phyloP scores from a whole-genome alignment of 1,140 invertebrate genomes.

The Drosophila repletoides region DNA sequence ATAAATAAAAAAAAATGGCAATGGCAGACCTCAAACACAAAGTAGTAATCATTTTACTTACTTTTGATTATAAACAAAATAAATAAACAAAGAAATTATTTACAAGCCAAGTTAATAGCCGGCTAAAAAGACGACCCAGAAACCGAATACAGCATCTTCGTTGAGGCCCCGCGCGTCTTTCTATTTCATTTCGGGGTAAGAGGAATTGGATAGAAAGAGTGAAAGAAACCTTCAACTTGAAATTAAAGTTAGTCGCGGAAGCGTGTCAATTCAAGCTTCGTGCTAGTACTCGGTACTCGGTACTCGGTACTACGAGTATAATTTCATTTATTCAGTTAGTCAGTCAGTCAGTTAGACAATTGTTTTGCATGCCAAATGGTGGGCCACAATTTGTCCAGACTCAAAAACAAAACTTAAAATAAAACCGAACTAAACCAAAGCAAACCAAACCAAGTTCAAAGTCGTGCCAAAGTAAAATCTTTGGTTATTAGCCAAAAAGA shows the following conservation, averaged over 20 bases:
- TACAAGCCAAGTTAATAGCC: constrained; percentile 35
- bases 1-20: constrained; percentile 11
- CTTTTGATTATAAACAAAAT: constrained; percentile 75
- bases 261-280: constrained; percentile 62
- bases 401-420: constrained; percentile 18
- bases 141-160: constrained; percentile 8
- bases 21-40: constrained; percentile 66
- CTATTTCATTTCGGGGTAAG: constrained; percentile 48
- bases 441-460: constrained; percentile 69
- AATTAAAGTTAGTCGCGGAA: constrained; percentile 16
- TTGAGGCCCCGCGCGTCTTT: constrained; percentile 20
- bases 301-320: no score
- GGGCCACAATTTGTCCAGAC: constrained; percentile 56
- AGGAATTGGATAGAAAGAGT: constrained; percentile 19
- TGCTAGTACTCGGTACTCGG: constrained; percentile 47
- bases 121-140: constrained; percentile 34
- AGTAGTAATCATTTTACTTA: constrained; percentile 77
- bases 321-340: constrained; percentile 60
- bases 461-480: constrained; percentile 67
- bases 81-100: constrained; percentile 47
- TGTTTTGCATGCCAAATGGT: constrained; percentile 74
- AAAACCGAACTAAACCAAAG: constrained; percentile 8
- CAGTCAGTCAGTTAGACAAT: constrained; percentile 17
- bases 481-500: constrained; percentile 55
- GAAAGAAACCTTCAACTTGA: constrained; percentile 45